Percentiles rank a stretch among this genome's conserved stretches.
phyloP scores from a whole-genome alignment of 2,888 invertebrate genomes.

The Tanytarsus gracilentus region DNA sequence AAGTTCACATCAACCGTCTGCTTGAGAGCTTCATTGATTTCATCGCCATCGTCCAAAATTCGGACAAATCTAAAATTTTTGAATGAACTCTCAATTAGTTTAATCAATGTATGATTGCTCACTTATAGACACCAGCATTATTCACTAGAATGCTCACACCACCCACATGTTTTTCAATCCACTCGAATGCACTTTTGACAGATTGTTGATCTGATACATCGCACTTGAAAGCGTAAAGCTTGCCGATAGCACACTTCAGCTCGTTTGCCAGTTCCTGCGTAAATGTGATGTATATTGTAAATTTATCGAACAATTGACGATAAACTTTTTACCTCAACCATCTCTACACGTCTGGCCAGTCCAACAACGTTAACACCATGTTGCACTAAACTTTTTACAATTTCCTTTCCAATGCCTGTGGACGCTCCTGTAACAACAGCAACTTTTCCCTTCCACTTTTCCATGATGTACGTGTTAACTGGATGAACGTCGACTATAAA shows the following conservation, averaged over 20 bases:
- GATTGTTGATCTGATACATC: constrained; percentile 48
- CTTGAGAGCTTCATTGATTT: constrained; percentile 33
- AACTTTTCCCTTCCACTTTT: constrained; percentile 52
- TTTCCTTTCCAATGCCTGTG: constrained; percentile 51
- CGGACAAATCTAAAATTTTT: constrained; percentile 13
- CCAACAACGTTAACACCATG: constrained; percentile 49
- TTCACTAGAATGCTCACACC: constrained; percentile 50
- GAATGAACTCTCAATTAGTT: not conserved
- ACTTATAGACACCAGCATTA: constrained; percentile 46
- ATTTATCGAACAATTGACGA: not conserved
- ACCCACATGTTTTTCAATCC: constrained; percentile 45
- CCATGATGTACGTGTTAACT: too few species aligned
- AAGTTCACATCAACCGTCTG: constrained; percentile 45
- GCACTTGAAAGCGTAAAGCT: constrained; percentile 40
- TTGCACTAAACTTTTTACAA: constrained; percentile 42
- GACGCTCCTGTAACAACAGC: constrained; percentile 58
- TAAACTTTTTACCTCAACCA: constrained; percentile 36
- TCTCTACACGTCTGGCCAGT: constrained; percentile 46
- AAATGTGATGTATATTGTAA: not conserved
- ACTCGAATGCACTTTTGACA: constrained; percentile 47
- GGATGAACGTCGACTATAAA: not conserved
- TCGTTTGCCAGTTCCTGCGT: constrained; percentile 11
- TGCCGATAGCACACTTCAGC: constrained; percentile 31
- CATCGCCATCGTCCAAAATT: constrained; percentile 15
- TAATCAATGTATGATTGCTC: constrained; percentile 18